These are phyloP conservation scores for Aspiorhynchus laticeps DNA, from an alignment of 2,113 vertebrate genomes.

Conservation along the genomic window DNA sequence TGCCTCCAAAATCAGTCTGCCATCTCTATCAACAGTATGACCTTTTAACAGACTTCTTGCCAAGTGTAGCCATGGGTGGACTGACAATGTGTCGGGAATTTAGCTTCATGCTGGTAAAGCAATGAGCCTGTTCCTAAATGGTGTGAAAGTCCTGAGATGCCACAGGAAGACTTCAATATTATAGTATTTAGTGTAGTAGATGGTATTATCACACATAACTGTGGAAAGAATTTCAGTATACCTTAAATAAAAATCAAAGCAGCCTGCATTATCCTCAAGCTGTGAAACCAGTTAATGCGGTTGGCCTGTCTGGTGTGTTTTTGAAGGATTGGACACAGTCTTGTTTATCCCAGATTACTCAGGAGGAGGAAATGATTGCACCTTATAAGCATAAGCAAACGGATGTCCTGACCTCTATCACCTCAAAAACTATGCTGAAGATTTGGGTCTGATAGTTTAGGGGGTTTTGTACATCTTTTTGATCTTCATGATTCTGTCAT, in stretches of 20 bases:
- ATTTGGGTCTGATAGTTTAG: background rate
- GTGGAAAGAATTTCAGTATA: background rate
- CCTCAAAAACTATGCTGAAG: background rate
- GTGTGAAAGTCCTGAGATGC: background rate
- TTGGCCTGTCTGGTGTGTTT: background rate
- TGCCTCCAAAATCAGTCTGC: constrained; percentile 11
- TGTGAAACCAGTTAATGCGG: constrained; percentile 4
- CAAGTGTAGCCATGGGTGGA: constrained; percentile 9
- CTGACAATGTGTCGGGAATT: background rate
- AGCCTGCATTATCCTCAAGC: background rate
- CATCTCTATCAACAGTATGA: constrained; percentile 52
- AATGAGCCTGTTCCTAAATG: background rate
- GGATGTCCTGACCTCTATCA: background rate
- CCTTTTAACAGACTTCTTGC: constrained; percentile 19
- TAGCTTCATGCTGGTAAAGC: constrained; percentile 17
- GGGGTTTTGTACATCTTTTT: background rate
- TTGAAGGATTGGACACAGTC: background rate
- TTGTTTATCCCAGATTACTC: background rate
- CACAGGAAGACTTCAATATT: background rate
- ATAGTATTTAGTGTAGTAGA: background rate
- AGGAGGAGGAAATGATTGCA: background rate
- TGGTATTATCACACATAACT: background rate
- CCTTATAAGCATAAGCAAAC: background rate
- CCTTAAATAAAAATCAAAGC: background rate
- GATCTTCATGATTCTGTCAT: background rate